Base-by-base conservation (phyloP, 2,113 vertebrate species). In the Saccopteryx bilineata region DNA sequence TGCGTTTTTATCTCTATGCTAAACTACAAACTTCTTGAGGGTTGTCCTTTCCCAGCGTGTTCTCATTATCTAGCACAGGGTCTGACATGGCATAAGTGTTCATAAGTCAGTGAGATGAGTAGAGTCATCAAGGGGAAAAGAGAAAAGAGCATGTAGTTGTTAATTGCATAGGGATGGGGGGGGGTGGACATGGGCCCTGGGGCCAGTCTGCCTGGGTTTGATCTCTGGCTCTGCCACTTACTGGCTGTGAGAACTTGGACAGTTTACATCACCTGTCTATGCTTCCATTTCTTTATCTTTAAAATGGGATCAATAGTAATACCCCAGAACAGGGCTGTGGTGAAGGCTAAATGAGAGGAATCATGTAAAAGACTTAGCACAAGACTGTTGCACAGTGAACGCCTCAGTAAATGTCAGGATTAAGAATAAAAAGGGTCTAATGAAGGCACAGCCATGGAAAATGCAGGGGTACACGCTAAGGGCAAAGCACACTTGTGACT, bases 281-380 rank as follows among this genome's bases (percentile, higher is more conserved):
- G 28, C n/a, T 69, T 95, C 74, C 26, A 54, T 82, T 60, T 93
- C 85, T 93, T 75, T 95, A 31, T 87, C 90, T 71, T 61, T 75
- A 71, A 91, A 86, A 83, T 52, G 52, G 19, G 56, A 46, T 60
- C 15, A 61, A n/a, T 56, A 31, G 74, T 33, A 18, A 31, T 52
- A 66, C 10, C 69, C 66, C 58, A 69, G 54, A 26, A 23, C 58
- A 56, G n/a, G 28, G 58, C 23, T 66, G 7, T 84, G 75, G 26
- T 90, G 50, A 97, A 52, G 61, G 76, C 61, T 93, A 39, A 88
- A 52, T 88, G 52, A 90, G 39, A 19, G 52, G 76, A 90, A 60
- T 39, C 9, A 24, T 17, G 5, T 54, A 85, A 84, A 85, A 61
- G 12, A 18, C 23, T 94, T 91, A 74, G 63, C 50, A 61, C 8